Evolutionary conservation across 2,888 invertebrate species (phyloP), one percentile per base, ranked within the genome.

Genomic region (Calameuta pallipes): DNA sequence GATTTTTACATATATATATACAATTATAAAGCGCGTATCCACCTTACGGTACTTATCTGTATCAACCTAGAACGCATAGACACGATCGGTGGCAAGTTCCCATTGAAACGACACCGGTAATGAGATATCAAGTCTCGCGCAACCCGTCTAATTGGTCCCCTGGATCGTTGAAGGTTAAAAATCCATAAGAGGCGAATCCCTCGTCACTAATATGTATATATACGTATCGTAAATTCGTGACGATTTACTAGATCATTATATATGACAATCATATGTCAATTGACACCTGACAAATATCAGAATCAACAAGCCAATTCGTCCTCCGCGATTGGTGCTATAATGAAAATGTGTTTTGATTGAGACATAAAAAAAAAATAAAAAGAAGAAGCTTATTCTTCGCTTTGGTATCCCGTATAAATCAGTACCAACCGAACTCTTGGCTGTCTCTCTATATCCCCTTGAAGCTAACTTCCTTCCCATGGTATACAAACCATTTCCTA

Each of bases 141-240:
- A 30, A 34, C 56, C 36, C n/a, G 71, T 78, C 76, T 82, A 82
- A 82, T 81, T 81, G 79, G 78, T 71, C 37, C 31, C 76, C 78
- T 41, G 77, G n/a, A 69, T 77, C 23, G 68, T 68, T 35, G 73
- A 81, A 82, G 81, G 81, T 80, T 81, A 76, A 74, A 77, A 71
- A 73, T 77, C 75, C 77, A 76, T 80, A 73, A 15, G 31, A 36
- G 70, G 77, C 31, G 71, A 71, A 71, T 71, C 13, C 1, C 2
- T 71, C 31, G 71, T 71, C 9, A 71, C 11, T 34, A 31, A 9
- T 33, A 33, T 33, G 4, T 11, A 34, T 30, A 71, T 12, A 12
- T 1, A 56, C 9, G 23, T 56, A 56, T 56, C 56, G 31, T 71
- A 31, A 71, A 71, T 71, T 71, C 71, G 31, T n/a, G 13, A 31